These are phyloP conservation scores for Tetrax tetrax DNA, from an alignment of 2,113 vertebrate species.

Conservation along the genomic window DNA sequence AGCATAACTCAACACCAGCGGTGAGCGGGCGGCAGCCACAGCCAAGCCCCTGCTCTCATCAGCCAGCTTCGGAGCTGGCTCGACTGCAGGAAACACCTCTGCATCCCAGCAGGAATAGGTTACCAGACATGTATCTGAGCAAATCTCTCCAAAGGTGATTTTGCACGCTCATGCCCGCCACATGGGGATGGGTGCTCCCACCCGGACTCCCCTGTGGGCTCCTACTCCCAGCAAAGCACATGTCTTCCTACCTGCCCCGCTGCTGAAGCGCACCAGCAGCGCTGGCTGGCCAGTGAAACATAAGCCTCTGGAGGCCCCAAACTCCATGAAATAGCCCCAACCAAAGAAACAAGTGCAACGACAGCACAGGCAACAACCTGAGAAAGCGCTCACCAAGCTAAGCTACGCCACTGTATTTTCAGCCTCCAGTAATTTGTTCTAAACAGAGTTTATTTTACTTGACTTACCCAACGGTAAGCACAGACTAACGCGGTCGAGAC, in stretches of 20 bases:
- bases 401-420: neutral
- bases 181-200: rapidly evolving
- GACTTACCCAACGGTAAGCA: neutral
- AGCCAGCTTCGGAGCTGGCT: rapidly evolving
- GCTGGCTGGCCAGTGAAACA: neutral
- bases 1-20: rapidly evolving
- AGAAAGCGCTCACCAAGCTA: neutral
- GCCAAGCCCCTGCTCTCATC: neutral
- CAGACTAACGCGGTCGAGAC: neutral
- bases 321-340: neutral
- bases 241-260: neutral
- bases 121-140: no score
- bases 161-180: no score
- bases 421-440: neutral
- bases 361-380: no score
- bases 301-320: neutral
- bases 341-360: rapidly evolving
- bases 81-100: neutral
- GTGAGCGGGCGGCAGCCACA: rapidly evolving
- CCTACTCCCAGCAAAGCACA: neutral
- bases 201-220: neutral
- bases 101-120: neutral
- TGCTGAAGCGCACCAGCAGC: neutral
- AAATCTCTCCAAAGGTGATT: no score
- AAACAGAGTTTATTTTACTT: neutral